A percentile compares a stretch with the other conserved stretches of the same genome.
Evolutionary conservation across 2,797 vertebrate species (phyloP).

Genomic region (Etheostoma perlongum): DNA sequence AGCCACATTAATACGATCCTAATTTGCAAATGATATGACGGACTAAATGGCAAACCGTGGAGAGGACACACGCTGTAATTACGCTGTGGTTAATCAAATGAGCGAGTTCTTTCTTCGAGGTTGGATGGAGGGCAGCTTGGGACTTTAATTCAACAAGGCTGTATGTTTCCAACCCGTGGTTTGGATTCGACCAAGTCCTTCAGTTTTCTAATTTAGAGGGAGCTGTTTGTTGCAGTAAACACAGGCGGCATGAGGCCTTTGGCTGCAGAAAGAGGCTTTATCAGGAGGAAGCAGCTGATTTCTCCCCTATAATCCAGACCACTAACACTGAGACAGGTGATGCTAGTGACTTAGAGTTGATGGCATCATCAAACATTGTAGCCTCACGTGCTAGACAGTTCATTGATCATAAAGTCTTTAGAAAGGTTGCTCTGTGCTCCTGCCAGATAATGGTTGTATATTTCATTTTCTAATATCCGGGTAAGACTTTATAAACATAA

Average conservation of each 20-base stretch:
- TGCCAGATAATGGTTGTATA: background rate
- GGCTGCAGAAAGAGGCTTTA: slow-evolving; percentile 3
- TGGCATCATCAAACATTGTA: background rate
- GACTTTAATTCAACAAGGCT: slow-evolving; percentile 66
- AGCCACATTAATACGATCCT: slow-evolving; percentile 63
- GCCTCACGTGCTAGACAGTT: background rate
- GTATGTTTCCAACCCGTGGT: slow-evolving; percentile 67
- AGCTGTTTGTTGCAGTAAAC: slow-evolving; percentile 60
- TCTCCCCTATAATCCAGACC: slow-evolving; percentile 19
- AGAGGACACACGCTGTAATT: slow-evolving; percentile 70
- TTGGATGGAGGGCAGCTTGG: slow-evolving; percentile 55
- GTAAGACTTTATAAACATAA: too few relatives aligned
- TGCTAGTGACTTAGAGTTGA: background rate
- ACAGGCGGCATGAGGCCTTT: slow-evolving; percentile 20
- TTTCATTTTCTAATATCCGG: background rate
- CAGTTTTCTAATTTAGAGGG: slow-evolving; percentile 54
- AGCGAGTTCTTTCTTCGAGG: slow-evolving; percentile 41
- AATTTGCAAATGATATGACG: slow-evolving; percentile 71
- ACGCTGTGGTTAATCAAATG: slow-evolving; percentile 66
- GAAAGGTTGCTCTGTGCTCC: too few relatives aligned
- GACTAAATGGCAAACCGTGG: slow-evolving; percentile 47
- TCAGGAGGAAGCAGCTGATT: slow-evolving; percentile 34
- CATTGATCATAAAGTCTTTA: background rate
- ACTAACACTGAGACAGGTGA: slow-evolving; percentile 51
- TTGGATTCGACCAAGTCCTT: slow-evolving; percentile 66